Percentiles rank a stretch among this genome's conserved stretches.
Evolutionary conservation across 2,888 invertebrate species (phyloP).

Genomic region (Leptothorax acervorum): DNA sequence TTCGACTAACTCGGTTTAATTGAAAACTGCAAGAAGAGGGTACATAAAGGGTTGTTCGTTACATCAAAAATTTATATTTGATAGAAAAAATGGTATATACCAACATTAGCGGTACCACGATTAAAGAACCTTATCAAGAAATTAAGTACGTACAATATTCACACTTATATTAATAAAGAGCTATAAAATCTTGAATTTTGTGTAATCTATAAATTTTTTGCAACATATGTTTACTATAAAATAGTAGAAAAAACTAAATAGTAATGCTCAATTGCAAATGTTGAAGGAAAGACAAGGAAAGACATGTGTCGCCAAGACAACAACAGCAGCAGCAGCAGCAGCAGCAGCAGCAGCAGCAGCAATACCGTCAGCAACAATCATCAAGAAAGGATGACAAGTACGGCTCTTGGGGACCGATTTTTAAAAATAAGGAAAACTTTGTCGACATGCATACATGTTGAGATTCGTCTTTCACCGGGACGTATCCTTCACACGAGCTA

Average conservation of each 20-base stretch:
- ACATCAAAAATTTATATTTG: background rate
- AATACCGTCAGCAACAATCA: constrained; percentile 82
- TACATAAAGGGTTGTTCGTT: background rate
- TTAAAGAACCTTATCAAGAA: constrained; percentile 79
- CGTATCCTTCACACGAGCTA: background rate
- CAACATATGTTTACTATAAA: background rate
- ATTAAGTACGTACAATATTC: constrained; percentile 74
- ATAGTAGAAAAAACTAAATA: background rate
- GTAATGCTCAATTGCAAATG: background rate
- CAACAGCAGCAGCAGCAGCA: constrained; percentile 70
- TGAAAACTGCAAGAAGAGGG: background rate
- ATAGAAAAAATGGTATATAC: constrained; percentile 79
- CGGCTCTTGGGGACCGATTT: constrained; percentile 91
- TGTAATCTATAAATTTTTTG: background rate
- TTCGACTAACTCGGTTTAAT: background rate
- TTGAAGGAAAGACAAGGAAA: constrained; percentile 80
- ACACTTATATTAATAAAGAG: background rate
- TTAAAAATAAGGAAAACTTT: constrained; percentile 91
- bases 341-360: constrained; percentile 75
- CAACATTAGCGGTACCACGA: constrained; percentile 68
- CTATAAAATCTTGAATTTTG: background rate
- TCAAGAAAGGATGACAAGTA: constrained; percentile 84
- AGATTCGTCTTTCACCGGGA: constrained; percentile 1
- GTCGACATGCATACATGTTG: constrained; percentile 90
- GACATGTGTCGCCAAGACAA: background rate